Percentiles rank a stretch among this genome's conserved stretches.
Conservation (phyloP, 1,140 invertebrate species). For the Orussus abietinus region DNA sequence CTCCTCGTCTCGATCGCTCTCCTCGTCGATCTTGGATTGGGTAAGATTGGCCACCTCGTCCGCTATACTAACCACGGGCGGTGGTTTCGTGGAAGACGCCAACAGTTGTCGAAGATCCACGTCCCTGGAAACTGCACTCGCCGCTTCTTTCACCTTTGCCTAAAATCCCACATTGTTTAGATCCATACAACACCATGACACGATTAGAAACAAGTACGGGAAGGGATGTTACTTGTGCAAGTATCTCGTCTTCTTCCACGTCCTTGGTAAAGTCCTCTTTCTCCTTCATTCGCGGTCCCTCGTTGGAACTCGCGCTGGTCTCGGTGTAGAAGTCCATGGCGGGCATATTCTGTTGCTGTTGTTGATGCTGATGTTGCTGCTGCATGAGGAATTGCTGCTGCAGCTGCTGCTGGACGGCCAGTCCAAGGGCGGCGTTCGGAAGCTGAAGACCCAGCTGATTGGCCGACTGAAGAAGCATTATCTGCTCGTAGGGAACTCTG, state of each 20-base stretch:
- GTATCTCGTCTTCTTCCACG: slow-evolving; percentile 53
- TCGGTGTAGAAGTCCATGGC: slow-evolving; percentile 44
- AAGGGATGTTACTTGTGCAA: slow-evolving; percentile 26
- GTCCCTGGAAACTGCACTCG: slow-evolving; percentile 30
- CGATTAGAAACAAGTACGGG: slow-evolving; percentile 7
- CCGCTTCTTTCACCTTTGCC: slow-evolving; percentile 27
- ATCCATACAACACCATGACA: slow-evolving; percentile 2
- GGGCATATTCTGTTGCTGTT: slow-evolving; percentile 17
- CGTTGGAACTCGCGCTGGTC: slow-evolving; percentile 21
- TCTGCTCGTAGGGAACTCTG: slow-evolving; percentile 47
- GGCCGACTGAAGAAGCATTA: slow-evolving; percentile 46
- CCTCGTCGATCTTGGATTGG: slow-evolving; percentile 44
- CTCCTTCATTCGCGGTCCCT: slow-evolving; percentile 45
- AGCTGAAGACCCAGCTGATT: slow-evolving; percentile 41
- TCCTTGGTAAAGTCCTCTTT: slow-evolving; percentile 43
- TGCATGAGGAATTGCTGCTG: slow-evolving; percentile 21
- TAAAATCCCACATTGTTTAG: slow-evolving; percentile 13
- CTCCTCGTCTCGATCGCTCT: slow-evolving; percentile 50
- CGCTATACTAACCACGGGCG: slow-evolving; percentile 38
- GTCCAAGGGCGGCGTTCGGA: slow-evolving; percentile 38
- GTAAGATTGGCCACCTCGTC: slow-evolving; percentile 41
- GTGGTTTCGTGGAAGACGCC: slow-evolving; percentile 28
- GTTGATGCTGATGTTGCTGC: slow-evolving; percentile 19
- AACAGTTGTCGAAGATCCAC: slow-evolving; percentile 44
- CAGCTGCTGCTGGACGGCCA: slow-evolving; percentile 37